phyloP scores from a whole-genome alignment of 2,113 vertebrate genomes.

The Fukomys damarensis region DNA sequence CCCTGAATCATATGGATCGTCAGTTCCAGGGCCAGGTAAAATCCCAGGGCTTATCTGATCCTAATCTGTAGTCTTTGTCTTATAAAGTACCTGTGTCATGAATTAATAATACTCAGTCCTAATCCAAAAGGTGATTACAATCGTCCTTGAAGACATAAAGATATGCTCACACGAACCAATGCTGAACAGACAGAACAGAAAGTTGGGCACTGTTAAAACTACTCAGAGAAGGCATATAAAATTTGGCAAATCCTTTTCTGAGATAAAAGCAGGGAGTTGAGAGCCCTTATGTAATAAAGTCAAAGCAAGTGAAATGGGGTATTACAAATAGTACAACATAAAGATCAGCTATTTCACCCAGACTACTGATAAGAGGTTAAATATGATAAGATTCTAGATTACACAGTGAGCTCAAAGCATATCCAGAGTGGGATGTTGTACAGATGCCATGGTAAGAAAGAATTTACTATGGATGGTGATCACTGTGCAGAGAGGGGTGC shows the following conservation, averaged over 20 bases:
- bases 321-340: accelerated
- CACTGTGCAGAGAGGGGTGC: accelerated
- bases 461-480: background rate
- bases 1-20: background rate
- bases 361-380: background rate
- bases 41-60: background rate
- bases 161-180: background rate
- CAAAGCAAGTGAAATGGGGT: background rate
- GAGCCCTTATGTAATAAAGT: background rate
- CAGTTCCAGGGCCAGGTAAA: background rate
- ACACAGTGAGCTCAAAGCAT: background rate
- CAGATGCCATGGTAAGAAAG: background rate
- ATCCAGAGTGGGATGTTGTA: background rate
- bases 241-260: background rate
- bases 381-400: background rate
- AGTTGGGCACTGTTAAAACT: background rate
- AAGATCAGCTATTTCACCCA: background rate
- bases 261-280: background rate
- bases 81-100: background rate
- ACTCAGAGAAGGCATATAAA: background rate
- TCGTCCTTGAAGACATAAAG: background rate
- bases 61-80: background rate
- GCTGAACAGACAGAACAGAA: background rate
- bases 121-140: background rate
- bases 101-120: background rate